Base-by-base conservation (phyloP, 2,113 vertebrate species). In the Hoplias malabaricus region DNA sequence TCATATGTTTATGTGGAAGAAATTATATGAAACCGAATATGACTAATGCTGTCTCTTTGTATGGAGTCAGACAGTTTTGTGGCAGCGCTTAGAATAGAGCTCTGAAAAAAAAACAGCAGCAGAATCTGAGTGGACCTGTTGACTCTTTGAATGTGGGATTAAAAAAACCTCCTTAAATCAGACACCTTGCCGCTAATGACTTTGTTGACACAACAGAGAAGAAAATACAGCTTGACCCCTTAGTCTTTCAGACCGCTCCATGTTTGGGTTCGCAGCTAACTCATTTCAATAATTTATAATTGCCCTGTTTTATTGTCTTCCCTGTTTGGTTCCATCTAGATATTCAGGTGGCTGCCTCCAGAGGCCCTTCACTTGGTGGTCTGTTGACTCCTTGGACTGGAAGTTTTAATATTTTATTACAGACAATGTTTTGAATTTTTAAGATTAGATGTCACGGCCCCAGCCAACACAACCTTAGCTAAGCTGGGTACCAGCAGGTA, bases 221-320 rank as follows among this genome's bases (percentile, higher is more conserved):
- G 67, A 76, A 54, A 67, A 42, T 42, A 19, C 42, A 34, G 38
- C 14, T 46, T 23, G 40, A 73, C 71, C 40, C 23, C 50, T 0
- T 34, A 23, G 11, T 46, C n/a, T n/a, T n/a, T n/a, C 5, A 34
- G 19, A 62, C 19, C 25, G 10, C 5, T 9, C 54, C 29, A 11
- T 2, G n/a, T 73, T 61, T 59, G 53, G 53, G n/a, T 48, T 65
- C 57, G 33, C 46, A 27, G 16, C 40, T 43, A 46, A 59, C 62
- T 74, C 57, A 54, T 21, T 75, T 75, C 40, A 13, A 48, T 54
- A 38, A 65, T 53, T 75, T 14, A 46, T 54, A 38, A 65, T 53
- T 75, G 14, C 31, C 13, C 34, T 5, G 6, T 66, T 53, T 75
- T 65, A 75, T 75, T 75, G 65, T 33, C 71, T 34, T 42, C 5